Percentiles rank a stretch among this genome's conserved stretches.
phyloP scores from a whole-genome alignment of 2,797 vertebrate species.

The Pteropus rufus region DNA sequence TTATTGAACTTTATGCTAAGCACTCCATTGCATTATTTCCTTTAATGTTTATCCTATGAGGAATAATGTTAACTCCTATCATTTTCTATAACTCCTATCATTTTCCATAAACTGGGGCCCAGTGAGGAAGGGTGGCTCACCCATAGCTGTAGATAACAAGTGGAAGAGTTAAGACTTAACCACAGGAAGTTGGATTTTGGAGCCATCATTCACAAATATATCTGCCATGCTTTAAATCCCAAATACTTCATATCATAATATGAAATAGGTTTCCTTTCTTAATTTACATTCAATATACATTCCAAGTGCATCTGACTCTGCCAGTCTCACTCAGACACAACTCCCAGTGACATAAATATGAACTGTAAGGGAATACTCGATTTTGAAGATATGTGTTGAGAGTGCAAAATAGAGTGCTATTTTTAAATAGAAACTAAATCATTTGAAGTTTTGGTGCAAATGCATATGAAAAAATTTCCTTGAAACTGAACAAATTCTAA shows the following conservation, averaged over 20 bases:
- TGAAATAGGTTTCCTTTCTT: background rate
- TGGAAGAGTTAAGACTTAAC: background rate
- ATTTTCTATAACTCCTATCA: background rate
- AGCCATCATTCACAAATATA: background rate
- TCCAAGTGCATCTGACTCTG: background rate
- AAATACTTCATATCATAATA: background rate
- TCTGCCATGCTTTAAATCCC: background rate
- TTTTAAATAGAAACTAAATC: constrained; percentile 26
- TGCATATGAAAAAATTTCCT: background rate
- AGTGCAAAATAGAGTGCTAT: background rate
- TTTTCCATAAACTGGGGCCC: background rate
- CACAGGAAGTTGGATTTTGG: background rate
- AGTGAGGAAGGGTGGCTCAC: background rate
- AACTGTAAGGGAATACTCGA: background rate
- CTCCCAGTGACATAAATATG: background rate
- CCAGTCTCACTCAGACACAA: background rate
- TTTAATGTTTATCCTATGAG: background rate
- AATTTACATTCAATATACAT: background rate
- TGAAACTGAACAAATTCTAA: background rate
- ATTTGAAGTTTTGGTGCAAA: background rate
- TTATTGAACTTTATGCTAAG: background rate
- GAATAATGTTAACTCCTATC: background rate
- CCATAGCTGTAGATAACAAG: background rate
- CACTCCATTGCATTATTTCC: background rate
- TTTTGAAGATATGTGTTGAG: background rate